These are phyloP conservation scores for Amphipyra berbera DNA, from an alignment of 2,888 invertebrate genomes.

Conservation along the genomic window DNA sequence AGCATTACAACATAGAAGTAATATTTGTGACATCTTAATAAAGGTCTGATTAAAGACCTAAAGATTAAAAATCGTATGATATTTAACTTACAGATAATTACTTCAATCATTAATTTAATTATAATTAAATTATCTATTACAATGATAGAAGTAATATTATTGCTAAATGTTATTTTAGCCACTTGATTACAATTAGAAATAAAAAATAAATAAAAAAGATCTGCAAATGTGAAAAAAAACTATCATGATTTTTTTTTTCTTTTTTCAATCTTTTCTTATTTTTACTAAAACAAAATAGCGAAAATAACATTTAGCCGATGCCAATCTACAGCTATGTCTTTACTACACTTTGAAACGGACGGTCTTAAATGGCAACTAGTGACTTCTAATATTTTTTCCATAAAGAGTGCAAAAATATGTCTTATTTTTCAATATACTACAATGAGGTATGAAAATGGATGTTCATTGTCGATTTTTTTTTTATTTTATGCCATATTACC, in stretches of 20 bases:
- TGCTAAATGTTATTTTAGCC: slow-evolving; percentile 30
- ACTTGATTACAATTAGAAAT: slow-evolving; percentile 4
- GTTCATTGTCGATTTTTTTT: slow-evolving; percentile 48
- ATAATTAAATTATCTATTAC: slow-evolving; percentile 80
- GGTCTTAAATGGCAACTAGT: slow-evolving; percentile 60
- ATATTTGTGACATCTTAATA: slow-evolving; percentile 50
- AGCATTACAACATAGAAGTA: slow-evolving; percentile 51
- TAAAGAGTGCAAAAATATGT: slow-evolving; percentile 78
- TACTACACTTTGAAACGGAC: slow-evolving; percentile 61
- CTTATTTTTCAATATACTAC: slow-evolving; percentile 58
- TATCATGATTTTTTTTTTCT: background rate
- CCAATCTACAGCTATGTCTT: slow-evolving; percentile 51
- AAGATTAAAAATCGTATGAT: slow-evolving; percentile 36
- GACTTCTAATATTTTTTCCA: slow-evolving; percentile 51
- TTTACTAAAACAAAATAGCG: background rate
- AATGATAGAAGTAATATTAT: slow-evolving; percentile 73
- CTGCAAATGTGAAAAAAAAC: background rate
- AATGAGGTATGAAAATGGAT: slow-evolving; percentile 77
- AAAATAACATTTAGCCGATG: slow-evolving; percentile 31
- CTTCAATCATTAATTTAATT: slow-evolving; percentile 82
- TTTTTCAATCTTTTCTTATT: background rate
- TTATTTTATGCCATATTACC: slow-evolving; percentile 47
- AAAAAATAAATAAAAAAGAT: background rate
- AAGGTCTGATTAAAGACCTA: slow-evolving; percentile 27
- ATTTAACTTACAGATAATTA: slow-evolving; percentile 44